Evolutionary conservation across 2,113 vertebrate species (phyloP), one percentile per base, ranked within the genome.

Genomic region (Embiotoca jacksoni): DNA sequence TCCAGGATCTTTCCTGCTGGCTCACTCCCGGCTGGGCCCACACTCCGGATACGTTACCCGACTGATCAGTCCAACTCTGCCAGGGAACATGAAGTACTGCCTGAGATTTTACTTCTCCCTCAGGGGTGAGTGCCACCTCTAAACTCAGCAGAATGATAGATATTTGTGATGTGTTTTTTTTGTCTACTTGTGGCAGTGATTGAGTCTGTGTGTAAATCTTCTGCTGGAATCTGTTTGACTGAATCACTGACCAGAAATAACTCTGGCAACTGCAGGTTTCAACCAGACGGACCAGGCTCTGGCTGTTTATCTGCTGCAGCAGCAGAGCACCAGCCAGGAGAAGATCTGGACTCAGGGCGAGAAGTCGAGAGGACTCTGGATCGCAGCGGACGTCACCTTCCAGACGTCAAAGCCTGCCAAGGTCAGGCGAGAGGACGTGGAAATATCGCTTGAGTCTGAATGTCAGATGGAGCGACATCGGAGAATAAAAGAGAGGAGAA

Each of bases 261-360:
- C 77, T 83, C 3, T 75, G 72, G 46, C 36, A 58, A 72, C 6
- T 44, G 72, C 86, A 85, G 97, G 97, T 0, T 97, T 97, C 93
- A 96, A 94, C 86, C 95, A 96, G 95, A 96, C 95, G 89, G 96
- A 93, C 54, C 95, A 95, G 68, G 95, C 94, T 6, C 91, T 99
- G 41, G 85, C 93, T 3, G 96, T 97, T 59, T 97, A 98, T 84
- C 94, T 98, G 81, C 95, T 96, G 89, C 93, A 94, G 79, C 95
- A 96, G 87, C 94, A 95, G 73, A 93, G 94, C 60, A 88, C 94
- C 5, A 91, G 93, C 86, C 96, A 95, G 82, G 96, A 97, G 88
- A 96, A 96, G 92, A 95, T 99, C 81, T 99, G 98, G 98, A 97
- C 94, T 0, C 95, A 96, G 58, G 93, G 90, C 9, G 96, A 97